Evolutionary conservation across 2,797 vertebrate genomes (phyloP).

Genomic region (Intellagama lesueurii): DNA sequence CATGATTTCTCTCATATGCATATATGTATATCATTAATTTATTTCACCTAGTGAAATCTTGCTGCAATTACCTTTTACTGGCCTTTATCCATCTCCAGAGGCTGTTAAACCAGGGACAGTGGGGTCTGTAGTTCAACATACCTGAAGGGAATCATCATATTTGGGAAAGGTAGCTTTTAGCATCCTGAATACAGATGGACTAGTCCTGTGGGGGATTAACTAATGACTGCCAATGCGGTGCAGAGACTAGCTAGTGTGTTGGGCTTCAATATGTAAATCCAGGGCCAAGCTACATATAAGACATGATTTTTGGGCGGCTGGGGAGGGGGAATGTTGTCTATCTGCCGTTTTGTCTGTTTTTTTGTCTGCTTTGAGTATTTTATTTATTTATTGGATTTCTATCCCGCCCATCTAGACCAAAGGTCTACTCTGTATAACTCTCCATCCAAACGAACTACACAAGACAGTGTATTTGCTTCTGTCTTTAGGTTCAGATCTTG

Average conservation of each 20-base stretch:
- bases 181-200: neutral
- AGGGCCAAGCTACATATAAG: neutral
- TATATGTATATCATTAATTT: neutral
- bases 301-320: too few relatives aligned
- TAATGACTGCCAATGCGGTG: neutral
- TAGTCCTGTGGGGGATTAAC: neutral
- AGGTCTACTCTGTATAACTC: too few relatives aligned
- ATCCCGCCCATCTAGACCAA: too few relatives aligned
- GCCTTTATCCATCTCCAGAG: too few relatives aligned
- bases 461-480: neutral
- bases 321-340: too few relatives aligned
- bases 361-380: neutral
- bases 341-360: neutral
- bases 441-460: neutral
- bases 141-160: neutral
- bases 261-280: neutral
- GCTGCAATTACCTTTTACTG: neutral
- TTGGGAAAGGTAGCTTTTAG: neutral
- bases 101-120: neutral
- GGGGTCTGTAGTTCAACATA: neutral
- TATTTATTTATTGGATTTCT: too few relatives aligned
- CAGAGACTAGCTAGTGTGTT: neutral
- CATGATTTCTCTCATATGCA: neutral
- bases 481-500: neutral
- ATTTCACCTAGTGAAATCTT: fast-evolving